These are phyloP conservation scores for Ceratosolen solmsi DNA, from an alignment of 1,140 invertebrate species.

Conservation along the genomic window DNA sequence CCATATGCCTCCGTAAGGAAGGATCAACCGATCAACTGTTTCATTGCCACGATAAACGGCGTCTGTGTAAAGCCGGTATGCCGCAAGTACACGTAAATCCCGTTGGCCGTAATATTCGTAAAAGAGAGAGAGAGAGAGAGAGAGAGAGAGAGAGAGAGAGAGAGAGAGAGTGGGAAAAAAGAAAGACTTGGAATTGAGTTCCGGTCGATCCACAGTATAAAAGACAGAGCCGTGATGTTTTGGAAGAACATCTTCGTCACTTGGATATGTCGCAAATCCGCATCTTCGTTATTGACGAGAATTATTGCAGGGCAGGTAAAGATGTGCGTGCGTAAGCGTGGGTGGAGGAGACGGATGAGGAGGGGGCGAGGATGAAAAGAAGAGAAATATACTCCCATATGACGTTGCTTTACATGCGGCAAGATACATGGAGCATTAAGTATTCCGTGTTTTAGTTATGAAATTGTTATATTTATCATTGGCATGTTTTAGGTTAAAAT, in stretches of 20 bases:
- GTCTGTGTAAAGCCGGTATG: no score
- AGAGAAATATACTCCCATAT: no score
- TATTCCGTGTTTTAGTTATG: no score
- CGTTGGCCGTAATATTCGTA: background rate
- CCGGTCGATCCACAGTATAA: background rate
- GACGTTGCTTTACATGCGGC: background rate
- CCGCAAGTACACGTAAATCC: background rate
- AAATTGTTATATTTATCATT: no score
- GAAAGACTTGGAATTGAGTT: background rate
- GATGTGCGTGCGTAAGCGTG: background rate
- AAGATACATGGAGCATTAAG: no score
- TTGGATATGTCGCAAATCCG: background rate
- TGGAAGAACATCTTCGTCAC: background rate
- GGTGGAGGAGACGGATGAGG: no score
- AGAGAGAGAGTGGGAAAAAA: constrained; percentile 28
- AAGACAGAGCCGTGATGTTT: no score
- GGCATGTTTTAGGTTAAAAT: no score
- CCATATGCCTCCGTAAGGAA: no score
- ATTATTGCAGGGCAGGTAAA: background rate
- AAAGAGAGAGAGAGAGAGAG: background rate
- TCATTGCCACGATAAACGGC: no score
- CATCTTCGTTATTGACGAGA: background rate
- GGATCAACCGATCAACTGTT: no score
- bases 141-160: background rate
- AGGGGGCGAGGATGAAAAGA: no score